Evolutionary conservation across 2,113 vertebrate species (phyloP).

Genomic region (Pristiophorus japonicus): DNA sequence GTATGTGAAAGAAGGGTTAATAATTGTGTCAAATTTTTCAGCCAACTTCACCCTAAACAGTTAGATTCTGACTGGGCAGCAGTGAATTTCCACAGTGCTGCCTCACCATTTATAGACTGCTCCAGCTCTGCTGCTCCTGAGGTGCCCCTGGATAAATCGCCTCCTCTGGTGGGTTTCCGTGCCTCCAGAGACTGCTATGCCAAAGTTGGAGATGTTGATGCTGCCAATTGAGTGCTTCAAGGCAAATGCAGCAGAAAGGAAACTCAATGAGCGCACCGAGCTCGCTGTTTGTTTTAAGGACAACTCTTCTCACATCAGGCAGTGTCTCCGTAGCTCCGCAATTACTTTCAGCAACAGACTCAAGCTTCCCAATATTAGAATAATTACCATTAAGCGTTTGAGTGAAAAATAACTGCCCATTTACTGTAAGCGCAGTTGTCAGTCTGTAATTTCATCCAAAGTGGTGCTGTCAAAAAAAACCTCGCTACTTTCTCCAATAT

Average conservation of each 20-base stretch:
- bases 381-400: not conserved
- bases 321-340: not conserved
- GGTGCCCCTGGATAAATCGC: not conserved
- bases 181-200: not conserved
- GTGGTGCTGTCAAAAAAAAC: not conserved
- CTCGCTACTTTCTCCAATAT: not conserved
- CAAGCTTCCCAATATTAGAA: not conserved
- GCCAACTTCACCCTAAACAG: not conserved
- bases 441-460: not conserved
- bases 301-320: not conserved
- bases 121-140: not conserved
- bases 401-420: not conserved
- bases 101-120: not conserved
- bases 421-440: not conserved
- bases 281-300: not conserved
- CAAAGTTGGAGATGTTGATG: not conserved
- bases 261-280: not conserved
- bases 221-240: not conserved
- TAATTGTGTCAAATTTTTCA: not conserved
- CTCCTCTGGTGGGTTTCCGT: not conserved
- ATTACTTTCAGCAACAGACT: not conserved
- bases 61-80: not conserved
- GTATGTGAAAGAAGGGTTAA: not conserved
- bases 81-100: not conserved
- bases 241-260: not conserved